phyloP scores from a whole-genome alignment of 2,888 invertebrate species.

The Tenodera sinensis region DNA sequence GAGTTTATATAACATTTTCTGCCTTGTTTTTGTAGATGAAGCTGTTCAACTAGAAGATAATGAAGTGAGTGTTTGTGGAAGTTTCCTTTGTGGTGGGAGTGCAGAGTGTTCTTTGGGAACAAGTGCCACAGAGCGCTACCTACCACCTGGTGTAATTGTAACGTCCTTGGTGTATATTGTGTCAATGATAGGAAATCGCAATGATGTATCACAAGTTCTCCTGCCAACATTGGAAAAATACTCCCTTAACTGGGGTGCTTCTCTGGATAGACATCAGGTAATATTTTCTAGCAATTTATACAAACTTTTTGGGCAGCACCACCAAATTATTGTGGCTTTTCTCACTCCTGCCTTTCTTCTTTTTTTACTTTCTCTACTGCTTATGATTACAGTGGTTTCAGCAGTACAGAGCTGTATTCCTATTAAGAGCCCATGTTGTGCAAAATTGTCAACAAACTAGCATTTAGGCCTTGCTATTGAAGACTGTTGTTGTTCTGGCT shows the following conservation, averaged over 20 bases:
- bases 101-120: constrained; percentile 48
- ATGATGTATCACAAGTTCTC: constrained; percentile 23
- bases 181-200: constrained; percentile 45
- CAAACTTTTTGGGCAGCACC: neutral
- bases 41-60: neutral
- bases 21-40: neutral
- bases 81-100: constrained; percentile 68
- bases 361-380: too few relatives aligned
- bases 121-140: constrained; percentile 46
- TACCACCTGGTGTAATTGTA: constrained; percentile 43
- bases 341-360: too few relatives aligned
- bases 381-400: too few relatives aligned
- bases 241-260: constrained; percentile 61
- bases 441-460: too few relatives aligned
- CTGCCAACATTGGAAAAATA: constrained; percentile 45
- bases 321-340: too few relatives aligned
- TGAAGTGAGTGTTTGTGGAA: constrained; percentile 49
- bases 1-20: too few relatives aligned
- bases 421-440: too few relatives aligned
- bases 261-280: constrained; percentile 72
- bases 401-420: too few relatives aligned
- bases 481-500: too few relatives aligned
- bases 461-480: too few relatives aligned
- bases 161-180: constrained; percentile 62
- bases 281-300: constrained; percentile 18